Percentiles rank a stretch among this genome's conserved stretches.
Conservation (phyloP, 92 coral and sea anemone genomes). For the Palythoa grandiflora region DNA sequence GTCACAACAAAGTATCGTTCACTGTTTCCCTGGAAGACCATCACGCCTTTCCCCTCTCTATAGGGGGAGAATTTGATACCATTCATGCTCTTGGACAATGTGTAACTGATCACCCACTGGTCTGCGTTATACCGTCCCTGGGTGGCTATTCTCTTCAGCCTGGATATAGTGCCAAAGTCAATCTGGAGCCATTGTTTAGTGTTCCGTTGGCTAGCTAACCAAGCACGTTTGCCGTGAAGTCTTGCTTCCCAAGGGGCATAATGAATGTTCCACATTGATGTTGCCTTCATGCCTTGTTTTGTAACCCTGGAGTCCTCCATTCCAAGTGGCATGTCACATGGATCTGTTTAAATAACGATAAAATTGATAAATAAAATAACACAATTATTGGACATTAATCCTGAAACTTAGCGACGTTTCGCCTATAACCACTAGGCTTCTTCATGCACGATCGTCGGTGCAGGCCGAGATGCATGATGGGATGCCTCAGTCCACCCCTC, state of each 20-base stretch:
- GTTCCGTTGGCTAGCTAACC: conserved; percentile 29
- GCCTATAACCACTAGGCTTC: no score
- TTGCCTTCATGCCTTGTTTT: conserved; percentile 38
- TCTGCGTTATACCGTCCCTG: conserved; percentile 46
- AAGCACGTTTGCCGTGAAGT: conserved; percentile 30
- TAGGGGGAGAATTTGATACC: conserved; percentile 33
- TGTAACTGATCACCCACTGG: conserved; percentile 45
- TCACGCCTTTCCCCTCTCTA: conserved; percentile 26
- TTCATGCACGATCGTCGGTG: no score
- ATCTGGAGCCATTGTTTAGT: conserved; percentile 40
- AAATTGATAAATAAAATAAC: background rate
- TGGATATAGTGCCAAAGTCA: conserved; percentile 37
- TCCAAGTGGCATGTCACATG: conserved; percentile 43
- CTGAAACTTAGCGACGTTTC: no score
- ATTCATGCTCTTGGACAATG: conserved; percentile 12
- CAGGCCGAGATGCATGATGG: no score
- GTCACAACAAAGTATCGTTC: conserved; percentile 44
- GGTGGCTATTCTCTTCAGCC: conserved; percentile 42
- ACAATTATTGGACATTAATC: background rate
- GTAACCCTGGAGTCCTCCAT: conserved; percentile 45
- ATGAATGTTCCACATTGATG: conserved; percentile 27
- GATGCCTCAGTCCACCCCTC: no score
- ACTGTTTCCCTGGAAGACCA: conserved; percentile 45
- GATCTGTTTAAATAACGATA: conserved; percentile 9
- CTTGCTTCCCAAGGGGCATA: conserved; percentile 45